These are phyloP conservation scores for Nannospalax galili DNA, from an alignment of 2,113 vertebrate species.

Conservation along the genomic window DNA sequence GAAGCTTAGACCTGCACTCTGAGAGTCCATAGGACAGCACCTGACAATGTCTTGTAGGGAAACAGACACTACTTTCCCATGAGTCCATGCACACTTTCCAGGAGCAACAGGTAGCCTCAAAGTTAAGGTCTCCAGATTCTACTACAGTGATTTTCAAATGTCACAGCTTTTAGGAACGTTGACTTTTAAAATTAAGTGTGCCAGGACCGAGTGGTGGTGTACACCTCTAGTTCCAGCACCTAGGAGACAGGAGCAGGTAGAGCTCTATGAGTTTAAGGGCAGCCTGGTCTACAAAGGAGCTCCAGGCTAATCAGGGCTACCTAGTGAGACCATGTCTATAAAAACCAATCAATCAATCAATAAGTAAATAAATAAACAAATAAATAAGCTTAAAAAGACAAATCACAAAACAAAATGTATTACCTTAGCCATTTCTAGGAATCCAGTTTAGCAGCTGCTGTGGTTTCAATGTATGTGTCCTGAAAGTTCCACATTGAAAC, in stretches of 20 bases:
- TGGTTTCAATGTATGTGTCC: background rate
- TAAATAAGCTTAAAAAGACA: too few relatives aligned
- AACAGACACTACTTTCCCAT: slow-evolving; percentile 14
- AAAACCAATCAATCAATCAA: too few relatives aligned
- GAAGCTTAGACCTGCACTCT: background rate
- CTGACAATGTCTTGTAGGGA: background rate
- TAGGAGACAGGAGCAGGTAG: too few relatives aligned
- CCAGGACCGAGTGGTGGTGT: too few relatives aligned
- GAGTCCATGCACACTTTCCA: background rate
- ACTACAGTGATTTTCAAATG: background rate
- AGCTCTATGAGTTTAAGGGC: too few relatives aligned
- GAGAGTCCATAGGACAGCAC: background rate
- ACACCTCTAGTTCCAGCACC: too few relatives aligned
- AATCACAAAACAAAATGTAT: too few relatives aligned
- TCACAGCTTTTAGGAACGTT: background rate
- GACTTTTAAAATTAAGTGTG: background rate
- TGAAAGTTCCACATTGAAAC: too few relatives aligned
- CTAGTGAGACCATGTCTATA: too few relatives aligned
- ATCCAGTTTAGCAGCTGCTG: background rate
- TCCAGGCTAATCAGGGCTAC: too few relatives aligned
- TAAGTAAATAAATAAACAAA: too few relatives aligned
- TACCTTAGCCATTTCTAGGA: background rate
- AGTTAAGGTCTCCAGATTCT: slow-evolving; percentile 21
- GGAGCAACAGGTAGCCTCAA: background rate
- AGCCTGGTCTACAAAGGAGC: too few relatives aligned